Evolutionary conservation across 2,113 vertebrate genomes (phyloP).

Genomic region (Nerophis ophidion): DNA sequence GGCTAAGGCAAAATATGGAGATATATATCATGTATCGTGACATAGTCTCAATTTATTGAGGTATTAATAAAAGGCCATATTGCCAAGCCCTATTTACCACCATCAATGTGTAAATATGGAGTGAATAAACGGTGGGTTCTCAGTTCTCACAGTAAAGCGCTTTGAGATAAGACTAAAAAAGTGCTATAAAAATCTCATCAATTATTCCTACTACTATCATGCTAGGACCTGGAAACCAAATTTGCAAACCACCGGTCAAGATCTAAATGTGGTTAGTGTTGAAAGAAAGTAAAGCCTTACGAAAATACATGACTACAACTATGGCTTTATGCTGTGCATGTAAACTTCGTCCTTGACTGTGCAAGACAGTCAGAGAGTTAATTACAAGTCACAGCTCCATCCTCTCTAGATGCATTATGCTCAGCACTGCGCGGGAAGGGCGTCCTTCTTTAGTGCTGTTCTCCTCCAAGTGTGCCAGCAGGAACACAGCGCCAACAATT

Average conservation of each 20-base stretch:
- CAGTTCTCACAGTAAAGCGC: too few relatives aligned
- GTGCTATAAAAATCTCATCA: too few relatives aligned
- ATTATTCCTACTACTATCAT: too few relatives aligned
- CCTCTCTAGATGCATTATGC: slow-evolving; percentile 36
- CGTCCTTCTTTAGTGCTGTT: slow-evolving; percentile 43
- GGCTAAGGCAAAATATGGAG: too few relatives aligned
- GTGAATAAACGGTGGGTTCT: too few relatives aligned
- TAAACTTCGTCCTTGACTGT: neutral
- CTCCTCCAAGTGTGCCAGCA: slow-evolving; percentile 37
- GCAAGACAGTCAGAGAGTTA: slow-evolving; percentile 2
- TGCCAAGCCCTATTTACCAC: too few relatives aligned
- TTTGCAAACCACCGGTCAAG: neutral
- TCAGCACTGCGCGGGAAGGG: slow-evolving; percentile 52
- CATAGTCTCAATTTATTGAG: too few relatives aligned
- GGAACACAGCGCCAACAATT: slow-evolving; percentile 62
- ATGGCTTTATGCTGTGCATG: neutral
- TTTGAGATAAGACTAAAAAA: too few relatives aligned
- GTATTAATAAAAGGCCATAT: too few relatives aligned
- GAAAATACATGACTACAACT: neutral
- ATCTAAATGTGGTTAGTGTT: neutral
- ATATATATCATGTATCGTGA: too few relatives aligned
- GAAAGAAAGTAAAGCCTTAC: neutral
- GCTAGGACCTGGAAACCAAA: too few relatives aligned
- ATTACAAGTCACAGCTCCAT: slow-evolving; percentile 34
- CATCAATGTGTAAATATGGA: too few relatives aligned